A percentile compares a stretch with the other conserved stretches of the same genome.
These are phyloP conservation scores for Rhipidura dahli DNA, from an alignment of 2,113 vertebrate species.

Conservation along the genomic window DNA sequence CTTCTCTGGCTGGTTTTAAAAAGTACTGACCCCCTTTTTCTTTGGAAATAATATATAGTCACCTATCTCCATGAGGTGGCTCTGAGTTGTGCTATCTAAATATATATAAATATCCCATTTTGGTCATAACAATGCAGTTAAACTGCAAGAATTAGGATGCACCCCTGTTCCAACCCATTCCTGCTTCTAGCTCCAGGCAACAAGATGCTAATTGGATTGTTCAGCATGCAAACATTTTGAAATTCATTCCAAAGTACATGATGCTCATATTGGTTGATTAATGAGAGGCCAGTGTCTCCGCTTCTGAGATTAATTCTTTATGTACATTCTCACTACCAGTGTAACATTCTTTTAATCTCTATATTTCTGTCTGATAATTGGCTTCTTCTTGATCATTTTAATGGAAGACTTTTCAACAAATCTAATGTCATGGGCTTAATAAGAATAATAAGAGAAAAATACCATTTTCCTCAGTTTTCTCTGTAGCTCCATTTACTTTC, in stretches of 20 bases:
- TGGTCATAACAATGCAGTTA: background rate
- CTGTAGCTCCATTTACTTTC: background rate
- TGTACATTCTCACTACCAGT: background rate
- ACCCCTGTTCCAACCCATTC: background rate
- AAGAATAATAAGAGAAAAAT: background rate
- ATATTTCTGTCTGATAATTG: constrained; percentile 12
- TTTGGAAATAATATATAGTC: background rate
- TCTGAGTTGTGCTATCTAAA: background rate
- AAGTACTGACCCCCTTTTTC: background rate
- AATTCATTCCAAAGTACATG: background rate
- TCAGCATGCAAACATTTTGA: constrained; percentile 23
- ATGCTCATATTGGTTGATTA: constrained; percentile 12
- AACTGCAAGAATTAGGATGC: background rate
- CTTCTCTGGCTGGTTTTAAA: background rate
- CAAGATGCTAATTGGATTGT: constrained; percentile 23
- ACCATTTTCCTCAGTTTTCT: background rate
- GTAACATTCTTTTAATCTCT: constrained; percentile 42
- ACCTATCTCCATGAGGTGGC: background rate
- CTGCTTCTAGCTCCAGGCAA: constrained; percentile 8
- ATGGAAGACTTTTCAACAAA: constrained; percentile 20
- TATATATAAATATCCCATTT: background rate
- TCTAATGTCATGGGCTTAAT: background rate
- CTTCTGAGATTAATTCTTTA: constrained; percentile 28
- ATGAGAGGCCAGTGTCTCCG: background rate
- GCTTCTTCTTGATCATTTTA: constrained; percentile 39